phyloP scores from a whole-genome alignment of 2,113 vertebrate genomes.

The Oryzias woworae region DNA sequence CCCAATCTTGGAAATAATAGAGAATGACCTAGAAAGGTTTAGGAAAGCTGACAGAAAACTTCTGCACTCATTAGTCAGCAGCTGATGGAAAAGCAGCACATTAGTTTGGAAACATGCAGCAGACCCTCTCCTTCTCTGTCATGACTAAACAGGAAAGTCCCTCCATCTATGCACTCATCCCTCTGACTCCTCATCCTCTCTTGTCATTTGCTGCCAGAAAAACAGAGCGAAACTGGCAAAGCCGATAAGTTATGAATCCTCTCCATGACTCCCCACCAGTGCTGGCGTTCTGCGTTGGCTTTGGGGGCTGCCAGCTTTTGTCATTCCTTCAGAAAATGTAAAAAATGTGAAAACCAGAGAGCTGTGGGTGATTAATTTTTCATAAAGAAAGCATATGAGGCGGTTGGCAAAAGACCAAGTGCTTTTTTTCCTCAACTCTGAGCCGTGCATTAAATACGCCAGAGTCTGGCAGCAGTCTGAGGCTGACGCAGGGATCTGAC shows the following conservation, averaged over 20 bases:
- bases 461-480: conserved; percentile 58
- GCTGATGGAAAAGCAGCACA: too few relatives aligned
- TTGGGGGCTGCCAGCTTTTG: conserved; percentile 61
- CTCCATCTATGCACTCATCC: conserved; percentile 1
- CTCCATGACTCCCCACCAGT: conserved; percentile 28
- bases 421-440: conserved; percentile 52
- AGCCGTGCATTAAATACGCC: conserved; percentile 58
- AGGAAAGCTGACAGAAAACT: too few relatives aligned
- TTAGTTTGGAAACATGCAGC: too few relatives aligned
- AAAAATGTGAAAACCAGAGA: conserved; percentile 66
- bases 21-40: too few relatives aligned
- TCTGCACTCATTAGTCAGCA: too few relatives aligned
- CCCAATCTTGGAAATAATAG: too few relatives aligned
- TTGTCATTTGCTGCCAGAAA: conserved; percentile 50
- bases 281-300: conserved; percentile 15
- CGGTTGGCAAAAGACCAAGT: conserved; percentile 55
- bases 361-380: conserved; percentile 77
- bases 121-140: neutral
- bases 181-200: conserved; percentile 16
- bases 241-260: conserved; percentile 27
- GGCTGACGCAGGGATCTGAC: conserved; percentile 56
- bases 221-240: conserved; percentile 37
- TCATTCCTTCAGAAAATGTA: conserved; percentile 61
- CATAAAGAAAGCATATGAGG: conserved; percentile 77
- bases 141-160: neutral